Evolutionary conservation across 64 coral and sea anemone genomes (phyloP).

Genomic region (Stichodactyla helianthus): DNA sequence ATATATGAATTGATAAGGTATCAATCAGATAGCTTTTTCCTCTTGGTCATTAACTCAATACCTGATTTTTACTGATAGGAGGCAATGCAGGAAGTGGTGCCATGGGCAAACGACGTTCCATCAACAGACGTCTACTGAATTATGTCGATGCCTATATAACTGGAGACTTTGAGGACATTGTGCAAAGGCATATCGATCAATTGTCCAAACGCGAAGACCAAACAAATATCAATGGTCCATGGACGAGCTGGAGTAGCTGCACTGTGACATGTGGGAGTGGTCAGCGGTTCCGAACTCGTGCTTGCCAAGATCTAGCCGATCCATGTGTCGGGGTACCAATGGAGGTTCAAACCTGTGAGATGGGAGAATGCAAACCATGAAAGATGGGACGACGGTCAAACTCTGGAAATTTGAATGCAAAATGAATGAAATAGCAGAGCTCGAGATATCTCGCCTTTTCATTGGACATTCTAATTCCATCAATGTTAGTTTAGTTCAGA

Average conservation of each 20-base stretch:
- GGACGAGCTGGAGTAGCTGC: conserved; percentile 31
- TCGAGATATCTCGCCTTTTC: no score
- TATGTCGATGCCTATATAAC: background rate
- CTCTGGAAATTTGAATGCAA: no score
- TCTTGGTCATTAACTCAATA: background rate
- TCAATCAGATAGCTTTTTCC: no score
- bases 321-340: conserved; percentile 5
- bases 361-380: background rate
- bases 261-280: conserved; percentile 20
- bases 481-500: no score
- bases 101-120: background rate
- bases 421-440: no score
- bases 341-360: background rate
- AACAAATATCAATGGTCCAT: conserved; percentile 1
- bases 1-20: no score
- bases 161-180: background rate
- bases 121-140: background rate
- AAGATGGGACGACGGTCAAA: background rate
- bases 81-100: conserved; percentile 13
- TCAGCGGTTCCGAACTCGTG: conserved; percentile 31
- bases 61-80: background rate
- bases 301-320: background rate
- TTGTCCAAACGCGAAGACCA: background rate
- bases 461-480: no score
- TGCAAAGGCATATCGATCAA: background rate